phyloP scores from a whole-genome alignment of 2,888 invertebrate genomes.

The Lathronympha strigana region DNA sequence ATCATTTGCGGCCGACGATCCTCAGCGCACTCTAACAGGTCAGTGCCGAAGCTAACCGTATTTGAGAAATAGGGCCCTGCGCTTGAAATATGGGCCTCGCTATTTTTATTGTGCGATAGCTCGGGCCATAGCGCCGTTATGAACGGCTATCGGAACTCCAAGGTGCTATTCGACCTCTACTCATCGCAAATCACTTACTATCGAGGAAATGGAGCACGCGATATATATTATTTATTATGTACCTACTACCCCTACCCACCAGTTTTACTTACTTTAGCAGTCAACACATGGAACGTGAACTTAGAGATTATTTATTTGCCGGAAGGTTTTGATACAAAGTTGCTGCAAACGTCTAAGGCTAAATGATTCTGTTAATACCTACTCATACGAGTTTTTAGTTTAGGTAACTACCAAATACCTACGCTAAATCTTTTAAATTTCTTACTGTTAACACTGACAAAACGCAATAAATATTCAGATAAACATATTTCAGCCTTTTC shows the following conservation, averaged over 20 bases:
- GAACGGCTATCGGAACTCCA: conserved; percentile 21
- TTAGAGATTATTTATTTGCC: no score
- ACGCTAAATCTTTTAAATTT: no score
- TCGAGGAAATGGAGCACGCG: conserved; percentile 11
- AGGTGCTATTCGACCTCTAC: conserved; percentile 10
- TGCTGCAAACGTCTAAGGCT: no score
- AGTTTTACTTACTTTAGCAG: neutral
- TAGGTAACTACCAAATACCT: no score
- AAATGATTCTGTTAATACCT: no score
- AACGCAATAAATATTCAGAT: neutral
- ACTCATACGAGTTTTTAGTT: no score
- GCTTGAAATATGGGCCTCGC: conserved; percentile 36
- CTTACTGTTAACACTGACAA: neutral
- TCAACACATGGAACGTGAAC: neutral
- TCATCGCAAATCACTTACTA: conserved; percentile 1
- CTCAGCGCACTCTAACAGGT: conserved; percentile 44
- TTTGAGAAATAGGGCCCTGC: conserved; percentile 39
- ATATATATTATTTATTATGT: neutral
- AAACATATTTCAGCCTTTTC: conserved; percentile 8
- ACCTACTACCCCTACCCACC: neutral
- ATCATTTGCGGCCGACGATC: conserved; percentile 50
- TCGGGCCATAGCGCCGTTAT: conserved; percentile 14
- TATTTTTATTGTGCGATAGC: conserved; percentile 27
- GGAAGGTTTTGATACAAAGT: no score
- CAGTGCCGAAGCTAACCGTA: conserved; percentile 27